These are phyloP conservation scores for Cataglyphis altisquamis DNA, from an alignment of 2,888 invertebrate genomes.

Conservation along the genomic window DNA sequence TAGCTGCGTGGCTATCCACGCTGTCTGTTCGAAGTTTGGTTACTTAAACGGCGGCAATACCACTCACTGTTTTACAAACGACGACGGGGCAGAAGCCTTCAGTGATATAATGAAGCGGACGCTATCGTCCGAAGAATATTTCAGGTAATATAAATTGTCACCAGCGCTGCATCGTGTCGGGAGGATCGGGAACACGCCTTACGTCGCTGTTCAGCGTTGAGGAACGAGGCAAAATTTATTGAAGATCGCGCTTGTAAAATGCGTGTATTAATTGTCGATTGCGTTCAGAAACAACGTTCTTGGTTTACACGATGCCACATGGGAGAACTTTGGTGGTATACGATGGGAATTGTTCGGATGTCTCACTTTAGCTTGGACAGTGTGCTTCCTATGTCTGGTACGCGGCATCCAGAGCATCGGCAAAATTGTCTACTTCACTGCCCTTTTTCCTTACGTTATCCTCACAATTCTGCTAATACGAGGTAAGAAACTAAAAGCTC, in stretches of 20 bases:
- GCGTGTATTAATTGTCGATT: conserved; percentile 69
- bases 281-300: conserved; percentile 91
- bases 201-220: conserved; percentile 50
- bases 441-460: conserved; percentile 91
- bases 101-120: conserved; percentile 87
- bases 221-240: conserved; percentile 49
- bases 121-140: conserved; percentile 90
- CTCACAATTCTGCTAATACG: conserved; percentile 88
- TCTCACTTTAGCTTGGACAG: conserved; percentile 92
- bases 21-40: conserved; percentile 87
- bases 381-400: conserved; percentile 95
- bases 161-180: conserved; percentile 41
- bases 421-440: conserved; percentile 93
- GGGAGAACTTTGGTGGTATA: conserved; percentile 92
- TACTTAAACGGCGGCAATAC: conserved; percentile 85
- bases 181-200: conserved; percentile 49
- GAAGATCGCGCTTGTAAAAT: conserved; percentile 47
- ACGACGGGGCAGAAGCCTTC: conserved; percentile 85
- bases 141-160: conserved; percentile 86
- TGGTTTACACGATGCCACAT: conserved; percentile 91
- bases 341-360: conserved; percentile 94
- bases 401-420: conserved; percentile 96
- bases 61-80: conserved; percentile 86
- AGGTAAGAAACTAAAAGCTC: conserved; percentile 72
- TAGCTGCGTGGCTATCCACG: conserved; percentile 86